A percentile compares a stretch with the other conserved stretches of the same genome.
phyloP scores from a whole-genome alignment of 1,140 invertebrate species.

The Hylaeus anthracinus region DNA sequence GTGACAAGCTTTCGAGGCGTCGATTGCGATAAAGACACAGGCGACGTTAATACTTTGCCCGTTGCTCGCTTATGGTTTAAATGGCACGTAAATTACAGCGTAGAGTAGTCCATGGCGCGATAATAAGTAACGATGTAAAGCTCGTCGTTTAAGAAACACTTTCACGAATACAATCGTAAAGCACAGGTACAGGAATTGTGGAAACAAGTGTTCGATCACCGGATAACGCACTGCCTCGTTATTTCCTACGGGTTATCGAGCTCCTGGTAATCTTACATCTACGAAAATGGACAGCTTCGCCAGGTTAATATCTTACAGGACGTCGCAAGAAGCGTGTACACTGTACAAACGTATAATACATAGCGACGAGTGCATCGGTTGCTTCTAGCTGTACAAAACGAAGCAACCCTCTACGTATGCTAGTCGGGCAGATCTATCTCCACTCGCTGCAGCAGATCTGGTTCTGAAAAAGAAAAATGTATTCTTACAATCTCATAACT shows the following conservation, averaged over 20 bases:
- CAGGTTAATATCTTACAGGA: not conserved
- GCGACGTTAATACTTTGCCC: slow-evolving; percentile 5
- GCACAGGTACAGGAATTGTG: slow-evolving; percentile 43
- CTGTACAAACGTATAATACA: not conserved
- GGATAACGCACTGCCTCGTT: not conserved
- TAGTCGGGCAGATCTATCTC: slow-evolving; percentile 75
- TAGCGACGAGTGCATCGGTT: not conserved
- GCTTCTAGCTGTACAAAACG: slow-evolving; percentile 30
- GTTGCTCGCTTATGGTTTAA: not conserved
- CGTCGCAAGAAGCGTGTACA: not conserved
- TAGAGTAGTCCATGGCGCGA: not conserved
- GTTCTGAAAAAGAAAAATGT: slow-evolving; percentile 72
- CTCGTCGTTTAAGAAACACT: not conserved
- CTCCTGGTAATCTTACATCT: slow-evolving; percentile 1
- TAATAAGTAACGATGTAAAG: not conserved
- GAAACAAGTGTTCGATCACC: slow-evolving; percentile 20
- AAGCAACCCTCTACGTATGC: not conserved
- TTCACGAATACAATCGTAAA: slow-evolving; percentile 4
- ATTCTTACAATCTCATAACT: no score
- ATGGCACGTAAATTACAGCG: slow-evolving; percentile 1
- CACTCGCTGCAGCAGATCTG: slow-evolving; percentile 78
- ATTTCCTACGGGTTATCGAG: not conserved
- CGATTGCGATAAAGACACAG: not conserved
- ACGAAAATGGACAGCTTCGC: slow-evolving; percentile 13
- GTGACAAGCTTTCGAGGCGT: no score